These are phyloP conservation scores for Siderastrea radians DNA, from an alignment of 92 coral and sea anemone genomes.

Conservation along the genomic window DNA sequence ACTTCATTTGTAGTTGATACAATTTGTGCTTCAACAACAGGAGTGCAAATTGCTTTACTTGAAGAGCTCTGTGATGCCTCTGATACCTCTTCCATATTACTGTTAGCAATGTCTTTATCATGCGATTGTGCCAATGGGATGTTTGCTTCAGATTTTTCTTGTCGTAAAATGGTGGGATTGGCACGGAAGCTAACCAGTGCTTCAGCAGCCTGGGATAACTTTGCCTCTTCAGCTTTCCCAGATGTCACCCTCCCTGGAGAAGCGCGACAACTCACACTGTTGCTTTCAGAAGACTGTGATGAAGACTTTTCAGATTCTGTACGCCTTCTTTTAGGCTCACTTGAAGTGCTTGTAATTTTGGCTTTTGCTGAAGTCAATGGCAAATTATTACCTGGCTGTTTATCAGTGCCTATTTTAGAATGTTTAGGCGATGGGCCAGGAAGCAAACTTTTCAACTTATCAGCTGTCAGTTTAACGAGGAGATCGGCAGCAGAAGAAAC, in stretches of 20 bases:
- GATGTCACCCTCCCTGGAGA: slow-evolving; percentile 8
- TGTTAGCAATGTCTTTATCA: slow-evolving; percentile 11
- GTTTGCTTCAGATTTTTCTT: slow-evolving; percentile 47
- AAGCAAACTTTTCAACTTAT: slow-evolving; percentile 45
- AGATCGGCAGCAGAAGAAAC: slow-evolving; percentile 70
- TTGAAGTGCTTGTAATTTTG: background rate
- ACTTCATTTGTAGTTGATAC: slow-evolving; percentile 45
- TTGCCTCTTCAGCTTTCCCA: slow-evolving; percentile 65
- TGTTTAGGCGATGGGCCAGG: slow-evolving; percentile 3
- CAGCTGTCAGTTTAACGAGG: slow-evolving; percentile 61
- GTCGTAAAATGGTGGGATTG: slow-evolving; percentile 71
- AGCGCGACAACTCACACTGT: background rate
- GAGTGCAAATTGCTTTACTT: background rate
- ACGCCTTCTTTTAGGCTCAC: slow-evolving; percentile 20
- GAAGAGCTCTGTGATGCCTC: background rate
- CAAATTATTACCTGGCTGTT: background rate
- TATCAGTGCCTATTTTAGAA: background rate
- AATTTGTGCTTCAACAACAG: slow-evolving; percentile 25
- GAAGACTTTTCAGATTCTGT: slow-evolving; percentile 25
- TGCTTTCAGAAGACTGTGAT: background rate
- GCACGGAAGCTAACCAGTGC: slow-evolving; percentile 90
- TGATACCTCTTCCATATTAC: background rate
- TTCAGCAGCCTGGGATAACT: slow-evolving; percentile 93
- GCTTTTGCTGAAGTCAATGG: slow-evolving; percentile 15
- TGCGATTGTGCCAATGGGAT: background rate